Conservation (phyloP, 2,113 vertebrate genomes). For the Lagenorhynchus albirostris region DNA sequence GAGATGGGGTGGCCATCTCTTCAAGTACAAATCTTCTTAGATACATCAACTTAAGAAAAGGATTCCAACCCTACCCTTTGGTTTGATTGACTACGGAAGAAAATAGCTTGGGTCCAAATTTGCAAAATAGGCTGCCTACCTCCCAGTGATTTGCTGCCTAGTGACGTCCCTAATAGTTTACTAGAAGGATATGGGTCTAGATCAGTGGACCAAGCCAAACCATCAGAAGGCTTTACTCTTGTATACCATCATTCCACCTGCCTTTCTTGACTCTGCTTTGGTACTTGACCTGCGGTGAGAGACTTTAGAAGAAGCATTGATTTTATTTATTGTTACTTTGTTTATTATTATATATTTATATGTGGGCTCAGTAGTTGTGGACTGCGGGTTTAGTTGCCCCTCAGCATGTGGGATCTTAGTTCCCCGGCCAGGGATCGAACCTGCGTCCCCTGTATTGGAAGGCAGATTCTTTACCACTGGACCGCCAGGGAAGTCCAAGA, state of each 20-base stretch:
- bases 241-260: accelerated
- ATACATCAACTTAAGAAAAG: not conserved
- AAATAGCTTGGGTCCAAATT: not conserved
- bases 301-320: not conserved
- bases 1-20: not conserved
- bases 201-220: not conserved
- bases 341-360: too few relatives aligned
- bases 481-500: not conserved
- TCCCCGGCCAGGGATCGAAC: too few relatives aligned
- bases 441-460: too few relatives aligned
- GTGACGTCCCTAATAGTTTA: not conserved
- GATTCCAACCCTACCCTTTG: not conserved
- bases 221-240: not conserved
- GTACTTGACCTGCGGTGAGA: too few relatives aligned
- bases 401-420: too few relatives aligned
- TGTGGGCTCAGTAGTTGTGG: too few relatives aligned
- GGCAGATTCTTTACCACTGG: too few relatives aligned
- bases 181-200: not conserved
- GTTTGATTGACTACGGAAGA: not conserved
- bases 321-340: not conserved
- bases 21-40: not conserved
- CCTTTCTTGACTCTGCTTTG: not conserved
- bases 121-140: not conserved
- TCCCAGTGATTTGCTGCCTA: not conserved
- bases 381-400: too few relatives aligned